Base-by-base conservation (phyloP, 2,888 invertebrate species). In the Drosophila tripunctata region DNA sequence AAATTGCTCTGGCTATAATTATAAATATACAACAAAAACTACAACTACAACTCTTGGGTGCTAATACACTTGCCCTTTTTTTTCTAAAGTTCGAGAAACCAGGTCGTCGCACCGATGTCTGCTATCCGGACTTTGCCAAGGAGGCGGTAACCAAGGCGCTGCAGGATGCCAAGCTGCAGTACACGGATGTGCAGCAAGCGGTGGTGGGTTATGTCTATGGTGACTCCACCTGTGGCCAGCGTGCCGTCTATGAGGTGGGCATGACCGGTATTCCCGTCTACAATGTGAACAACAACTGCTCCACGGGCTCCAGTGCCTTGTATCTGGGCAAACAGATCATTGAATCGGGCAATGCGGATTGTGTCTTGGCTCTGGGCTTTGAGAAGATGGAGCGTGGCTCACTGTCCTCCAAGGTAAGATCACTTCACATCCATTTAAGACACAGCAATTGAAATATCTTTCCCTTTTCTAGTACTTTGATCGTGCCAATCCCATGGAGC, bases 271-370 rank as follows among this genome's bases (percentile, higher is more conserved):
- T 99, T 73, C 99, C 99, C 3, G 95, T 99, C 75, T 97, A 96
- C 92, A 99, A 99, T 92, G 99, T 99, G 10, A 99, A 99, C 92
- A 99, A 99, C 90, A 99, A 99, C 89, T 99, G 99, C 90, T 96
- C 99, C 0, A 99, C 99, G 1, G 99, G 99, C 22, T 96, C 99
- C 0, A 96, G 96, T 54, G 99, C 99, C 1, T 91, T 99, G 3
- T 94, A 95, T 88, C 92, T 99, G 87, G 98, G 95, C 0, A 98
- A 98, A 90, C 98, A 99, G 91, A 93, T 98, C 15, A 93, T 99
- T n/a, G 96, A 97, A 92, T 95, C 96, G 67, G 98, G 97, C 8
- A 93, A 94, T 83, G 94, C 95, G 12, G 96, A 98, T 81, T 96
- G 99, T 88, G 95, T 96, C 0, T 92, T 99, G 57, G 99, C 98